phyloP scores from a whole-genome alignment of 2,888 invertebrate genomes.

The Nomada lathburiana region DNA sequence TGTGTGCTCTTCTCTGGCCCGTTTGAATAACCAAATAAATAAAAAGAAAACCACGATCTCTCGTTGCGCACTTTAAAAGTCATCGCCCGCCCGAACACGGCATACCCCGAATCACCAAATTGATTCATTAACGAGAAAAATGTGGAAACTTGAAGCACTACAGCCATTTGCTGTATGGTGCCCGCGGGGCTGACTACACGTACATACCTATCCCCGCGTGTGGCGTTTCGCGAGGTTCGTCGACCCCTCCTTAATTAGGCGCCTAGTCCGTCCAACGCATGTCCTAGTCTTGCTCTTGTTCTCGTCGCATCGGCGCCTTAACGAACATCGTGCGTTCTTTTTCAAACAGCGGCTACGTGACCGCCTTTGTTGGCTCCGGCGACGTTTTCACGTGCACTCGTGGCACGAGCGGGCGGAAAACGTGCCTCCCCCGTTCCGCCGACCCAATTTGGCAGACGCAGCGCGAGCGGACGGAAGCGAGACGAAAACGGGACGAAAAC shows the following conservation, averaged over 20 bases:
- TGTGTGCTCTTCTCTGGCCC: no score
- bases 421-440: background rate
- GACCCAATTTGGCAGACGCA: slow-evolving; percentile 7
- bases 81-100: slow-evolving; percentile 18
- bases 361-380: slow-evolving; percentile 22
- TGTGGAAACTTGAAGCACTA: background rate
- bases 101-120: slow-evolving; percentile 3
- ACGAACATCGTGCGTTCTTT: slow-evolving; percentile 17
- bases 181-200: no score
- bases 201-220: background rate
- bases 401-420: slow-evolving; percentile 7
- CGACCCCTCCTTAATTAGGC: slow-evolving; percentile 25
- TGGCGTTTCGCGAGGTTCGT: slow-evolving; percentile 8
- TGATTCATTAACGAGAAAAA: background rate
- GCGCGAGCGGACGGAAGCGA: background rate
- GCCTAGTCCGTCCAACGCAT: background rate
- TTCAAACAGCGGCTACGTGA: slow-evolving; percentile 23
- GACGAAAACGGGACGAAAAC: background rate
- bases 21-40: no score
- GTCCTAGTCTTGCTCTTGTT: slow-evolving; percentile 17
- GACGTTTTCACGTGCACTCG: slow-evolving; percentile 11
- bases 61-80: slow-evolving; percentile 22
- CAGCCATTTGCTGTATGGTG: background rate
- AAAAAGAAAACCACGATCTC: slow-evolving; percentile 3
- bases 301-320: slow-evolving; percentile 39